Percentiles rank a stretch among this genome's conserved stretches.
Evolutionary conservation across 1,140 invertebrate species (phyloP).

Genomic region (Mactra quadrangularis): DNA sequence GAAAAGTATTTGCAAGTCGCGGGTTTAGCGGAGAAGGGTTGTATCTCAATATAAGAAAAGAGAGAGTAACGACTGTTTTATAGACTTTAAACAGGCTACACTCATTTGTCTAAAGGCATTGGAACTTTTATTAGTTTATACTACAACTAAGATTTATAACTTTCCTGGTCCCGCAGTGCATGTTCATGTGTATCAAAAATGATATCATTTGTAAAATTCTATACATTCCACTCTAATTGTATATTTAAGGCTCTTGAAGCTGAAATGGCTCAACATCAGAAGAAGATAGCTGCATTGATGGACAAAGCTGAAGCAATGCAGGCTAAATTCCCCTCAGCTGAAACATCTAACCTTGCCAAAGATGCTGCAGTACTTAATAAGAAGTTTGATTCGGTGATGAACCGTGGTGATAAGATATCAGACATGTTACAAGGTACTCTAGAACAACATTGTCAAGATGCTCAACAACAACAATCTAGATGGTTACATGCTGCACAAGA

Average conservation of each 20-base stretch:
- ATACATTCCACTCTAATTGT: not conserved
- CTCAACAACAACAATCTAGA: slow-evolving; percentile 91
- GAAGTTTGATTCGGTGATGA: slow-evolving; percentile 90
- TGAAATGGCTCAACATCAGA: slow-evolving; percentile 86
- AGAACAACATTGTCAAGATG: slow-evolving; percentile 94
- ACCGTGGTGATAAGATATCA: slow-evolving; percentile 86
- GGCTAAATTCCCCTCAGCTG: slow-evolving; percentile 81
- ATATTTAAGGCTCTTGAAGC: slow-evolving; percentile 80
- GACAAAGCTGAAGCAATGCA: slow-evolving; percentile 89
- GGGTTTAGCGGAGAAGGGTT: too few relatives aligned
- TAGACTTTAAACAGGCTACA: too few relatives aligned
- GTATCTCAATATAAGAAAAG: too few relatives aligned
- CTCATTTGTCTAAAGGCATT: too few relatives aligned
- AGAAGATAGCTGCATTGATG: slow-evolving; percentile 88
- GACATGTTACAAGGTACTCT: slow-evolving; percentile 91
- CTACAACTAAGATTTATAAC: too few relatives aligned
- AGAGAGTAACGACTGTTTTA: too few relatives aligned
- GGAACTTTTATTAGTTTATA: too few relatives aligned
- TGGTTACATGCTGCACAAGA: slow-evolving; percentile 92
- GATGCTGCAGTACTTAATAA: slow-evolving; percentile 77
- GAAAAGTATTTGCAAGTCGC: too few relatives aligned
- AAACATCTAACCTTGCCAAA: slow-evolving; percentile 79
- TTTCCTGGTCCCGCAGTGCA: too few relatives aligned
- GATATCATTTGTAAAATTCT: not conserved
- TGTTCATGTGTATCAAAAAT: not conserved